Evolutionary conservation across 2,888 invertebrate genomes (phyloP).

Genomic region (Amiota mariae): DNA sequence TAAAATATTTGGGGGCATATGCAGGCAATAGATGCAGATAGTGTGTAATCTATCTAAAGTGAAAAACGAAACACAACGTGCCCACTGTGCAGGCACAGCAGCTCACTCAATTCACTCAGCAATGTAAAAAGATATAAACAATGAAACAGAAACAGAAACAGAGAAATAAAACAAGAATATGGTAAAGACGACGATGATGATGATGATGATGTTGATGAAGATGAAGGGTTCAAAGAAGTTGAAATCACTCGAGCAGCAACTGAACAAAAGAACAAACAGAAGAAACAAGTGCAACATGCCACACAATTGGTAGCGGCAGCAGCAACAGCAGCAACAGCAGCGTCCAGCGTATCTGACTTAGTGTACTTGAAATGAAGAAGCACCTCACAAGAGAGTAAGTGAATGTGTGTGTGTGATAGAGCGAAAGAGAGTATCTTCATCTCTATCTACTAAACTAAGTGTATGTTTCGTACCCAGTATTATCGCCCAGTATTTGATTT

Average conservation of each 20-base stretch:
- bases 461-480: conserved; percentile 52
- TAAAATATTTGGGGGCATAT: background rate
- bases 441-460: background rate
- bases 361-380: no score
- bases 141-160: background rate
- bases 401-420: conserved; percentile 3
- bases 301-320: conserved; percentile 4
- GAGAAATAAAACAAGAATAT: conserved; percentile 21
- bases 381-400: no score
- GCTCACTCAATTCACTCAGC: no score
- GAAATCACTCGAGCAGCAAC: background rate
- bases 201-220: background rate
- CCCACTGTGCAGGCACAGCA: conserved; percentile 17
- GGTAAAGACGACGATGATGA: conserved; percentile 19
- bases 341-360: background rate
- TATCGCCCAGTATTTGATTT: conserved; percentile 35
- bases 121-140: background rate
- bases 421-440: conserved; percentile 19
- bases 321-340: conserved; percentile 1
- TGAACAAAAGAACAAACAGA: conserved; percentile 14
- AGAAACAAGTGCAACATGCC: conserved; percentile 54
- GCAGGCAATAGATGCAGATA: background rate
- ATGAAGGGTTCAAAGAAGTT: background rate
- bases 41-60: conserved; percentile 3
- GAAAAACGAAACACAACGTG: background rate